Evolutionary conservation across 2,888 invertebrate species (phyloP), one percentile per base, ranked within the genome.

Genomic region (Noctua pronuba): DNA sequence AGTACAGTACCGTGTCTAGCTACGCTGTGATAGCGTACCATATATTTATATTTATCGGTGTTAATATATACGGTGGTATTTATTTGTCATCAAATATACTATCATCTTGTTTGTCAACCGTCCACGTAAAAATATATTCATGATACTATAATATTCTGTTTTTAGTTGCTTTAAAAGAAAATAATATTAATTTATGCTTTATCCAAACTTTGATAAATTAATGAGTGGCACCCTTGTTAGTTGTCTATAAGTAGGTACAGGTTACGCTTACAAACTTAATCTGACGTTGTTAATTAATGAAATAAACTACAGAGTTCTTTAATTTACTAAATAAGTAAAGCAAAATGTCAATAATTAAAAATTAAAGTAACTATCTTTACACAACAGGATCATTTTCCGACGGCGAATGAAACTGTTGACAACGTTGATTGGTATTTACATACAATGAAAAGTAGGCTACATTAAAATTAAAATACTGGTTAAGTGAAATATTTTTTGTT

Each of bases 401-500:
- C 72, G 52, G 64, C 65, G 70, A 78, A 77, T 76, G 62, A 80
- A 74, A 72, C 80, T 82, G 85, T 84, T 86, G 84, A 79, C 84
- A 86, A 66, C 68, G 75, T 74, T 86, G 82, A 86, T 86, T 86
- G 66, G 70, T 69, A 79, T 86, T 86, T 81, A 81, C 84, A 86
- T 86, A 81, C 77, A 73, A 77, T 86, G 68, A 68, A 81, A 81
- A 75, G 73, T 58, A 55, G 83, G 67, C 44, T 64, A 60, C 67
- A 86, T 86, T 75, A 65, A 83, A 76, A 78, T 80, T 78, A 69
- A 80, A 78, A 77, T 72, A 49, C 60, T 79, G 60, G 35, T 38
- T 52, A 62, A 68, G 58, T 73, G 49, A 62, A 79, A 66, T 76
- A 46, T 65, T 65, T n/a, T 73, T 68, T 71, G 49, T 68, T 73